Evolutionary conservation across 2,797 vertebrate species (phyloP).

Genomic region (Malacoraja senta): DNA sequence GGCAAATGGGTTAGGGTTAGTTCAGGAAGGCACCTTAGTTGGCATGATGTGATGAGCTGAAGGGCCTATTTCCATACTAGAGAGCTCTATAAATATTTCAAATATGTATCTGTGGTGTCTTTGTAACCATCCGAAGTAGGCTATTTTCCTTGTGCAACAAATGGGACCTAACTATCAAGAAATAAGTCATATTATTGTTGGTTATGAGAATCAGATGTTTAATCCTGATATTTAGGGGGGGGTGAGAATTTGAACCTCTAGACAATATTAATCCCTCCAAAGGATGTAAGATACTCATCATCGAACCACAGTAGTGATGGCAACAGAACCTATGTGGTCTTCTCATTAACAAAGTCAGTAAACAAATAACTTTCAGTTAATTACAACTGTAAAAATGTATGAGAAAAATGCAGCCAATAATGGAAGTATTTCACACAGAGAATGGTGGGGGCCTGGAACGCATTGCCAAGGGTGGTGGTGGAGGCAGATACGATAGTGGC

Average conservation of each 20-base stretch:
- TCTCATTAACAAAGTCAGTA: background rate
- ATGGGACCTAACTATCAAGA: background rate
- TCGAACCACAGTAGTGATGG: background rate
- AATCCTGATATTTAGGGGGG: background rate
- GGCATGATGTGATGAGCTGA: no score
- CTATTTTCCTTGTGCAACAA: background rate
- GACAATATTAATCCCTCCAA: background rate
- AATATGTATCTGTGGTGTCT: background rate
- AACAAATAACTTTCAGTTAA: background rate
- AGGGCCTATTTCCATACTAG: no score
- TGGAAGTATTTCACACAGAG: no score
- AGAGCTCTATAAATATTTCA: background rate
- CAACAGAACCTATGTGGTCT: background rate
- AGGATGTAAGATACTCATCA: background rate
- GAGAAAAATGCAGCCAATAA: background rate
- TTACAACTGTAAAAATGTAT: background rate
- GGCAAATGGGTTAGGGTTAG: no score
- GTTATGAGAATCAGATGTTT: background rate
- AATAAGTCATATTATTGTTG: background rate
- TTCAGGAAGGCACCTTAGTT: no score
- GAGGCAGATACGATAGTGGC: no score
- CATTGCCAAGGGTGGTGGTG: no score
- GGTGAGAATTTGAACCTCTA: background rate
- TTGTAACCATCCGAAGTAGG: background rate
- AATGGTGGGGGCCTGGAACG: no score